Evolutionary conservation across 2,797 vertebrate genomes (phyloP), one percentile per base, ranked within the genome.

Genomic region (Macroramphosus scolopax): DNA sequence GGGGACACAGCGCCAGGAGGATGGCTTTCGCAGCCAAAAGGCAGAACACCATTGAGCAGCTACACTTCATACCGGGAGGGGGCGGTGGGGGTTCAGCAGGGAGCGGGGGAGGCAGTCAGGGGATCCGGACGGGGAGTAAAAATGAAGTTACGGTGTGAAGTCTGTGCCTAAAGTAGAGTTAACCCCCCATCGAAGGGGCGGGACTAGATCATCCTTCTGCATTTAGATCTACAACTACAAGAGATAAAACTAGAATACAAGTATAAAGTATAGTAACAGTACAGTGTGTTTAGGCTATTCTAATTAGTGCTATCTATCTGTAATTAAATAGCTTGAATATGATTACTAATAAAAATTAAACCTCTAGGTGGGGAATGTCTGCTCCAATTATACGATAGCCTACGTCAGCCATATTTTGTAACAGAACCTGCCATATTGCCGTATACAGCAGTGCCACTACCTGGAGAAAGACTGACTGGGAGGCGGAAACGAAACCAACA

Each of bases 21-120:
- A 92, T 94, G 65, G 92, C 93, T 55, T 96, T 95, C 51, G 92
- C 91, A 18, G 68, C 90, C 3, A 94, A 95, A 77, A 88, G 92
- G 82, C 94, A 96, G 87, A 93, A 93, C 81, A 94, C 93, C 52
- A 92, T 95, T 28, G 94, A 95, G 89, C 94, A 95, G 84, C 90
- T 96, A 71, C 93, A 96, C 77, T 94, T 94, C 78, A 94, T 95
- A 72, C 94, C 94, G 0, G 94, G 93, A 41, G 92, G 92, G 35
- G 93, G 93, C 14, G 68, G 84, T 2, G 78, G 72, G 51, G 83
- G 85, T 22, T 91, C 89, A 10, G 89, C 6, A 74, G 92, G 78
- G 77, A 91, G 78, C 43, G 87, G 70, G 70, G 88, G 85, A 68
- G 87, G 86, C 33, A 93, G 89, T 50, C 93, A 94, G 79, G 93